Conservation (phyloP, 2,888 invertebrate genomes). For the Caenorhabditis virilis region DNA sequence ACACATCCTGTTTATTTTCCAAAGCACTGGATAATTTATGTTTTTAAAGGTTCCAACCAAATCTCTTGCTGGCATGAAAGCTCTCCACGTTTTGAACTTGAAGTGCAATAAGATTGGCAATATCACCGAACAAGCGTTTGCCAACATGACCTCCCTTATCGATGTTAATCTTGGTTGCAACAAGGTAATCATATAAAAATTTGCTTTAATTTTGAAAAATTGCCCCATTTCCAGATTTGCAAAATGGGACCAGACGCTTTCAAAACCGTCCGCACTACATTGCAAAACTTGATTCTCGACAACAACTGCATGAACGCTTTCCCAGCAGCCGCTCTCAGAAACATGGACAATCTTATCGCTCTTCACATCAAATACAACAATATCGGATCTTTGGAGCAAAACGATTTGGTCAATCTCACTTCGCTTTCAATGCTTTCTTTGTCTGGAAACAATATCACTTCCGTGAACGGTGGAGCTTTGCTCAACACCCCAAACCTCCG, state of each 20-base stretch:
- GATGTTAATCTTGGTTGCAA: conserved; percentile 69
- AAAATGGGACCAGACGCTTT: conserved; percentile 56
- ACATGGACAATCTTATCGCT: conserved; percentile 65
- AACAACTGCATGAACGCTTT: conserved; percentile 63
- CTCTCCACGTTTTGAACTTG: conserved; percentile 62
- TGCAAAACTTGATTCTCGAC: conserved; percentile 67
- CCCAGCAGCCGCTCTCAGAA: conserved; percentile 59
- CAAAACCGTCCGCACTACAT: conserved; percentile 51
- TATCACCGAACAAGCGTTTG: conserved; percentile 57
- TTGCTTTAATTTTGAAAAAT: conserved; percentile 1
- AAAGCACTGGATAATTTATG: not conserved
- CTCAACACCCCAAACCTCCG: conserved; percentile 58
- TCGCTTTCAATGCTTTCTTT: conserved; percentile 64
- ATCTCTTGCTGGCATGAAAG: conserved; percentile 53
- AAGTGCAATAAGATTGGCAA: conserved; percentile 70
- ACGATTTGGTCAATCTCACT: conserved; percentile 57
- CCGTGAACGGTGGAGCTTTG: conserved; percentile 64
- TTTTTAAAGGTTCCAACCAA: conserved; percentile 53
- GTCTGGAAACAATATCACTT: conserved; percentile 65
- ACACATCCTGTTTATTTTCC: not conserved
- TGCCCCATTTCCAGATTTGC: conserved; percentile 55
- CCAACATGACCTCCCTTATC: conserved; percentile 62
- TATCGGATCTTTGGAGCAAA: conserved; percentile 53
- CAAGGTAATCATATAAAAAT: conserved; percentile 43
- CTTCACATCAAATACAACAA: conserved; percentile 67